phyloP scores from a whole-genome alignment of 2,113 vertebrate genomes.

The Globicephala melas region DNA sequence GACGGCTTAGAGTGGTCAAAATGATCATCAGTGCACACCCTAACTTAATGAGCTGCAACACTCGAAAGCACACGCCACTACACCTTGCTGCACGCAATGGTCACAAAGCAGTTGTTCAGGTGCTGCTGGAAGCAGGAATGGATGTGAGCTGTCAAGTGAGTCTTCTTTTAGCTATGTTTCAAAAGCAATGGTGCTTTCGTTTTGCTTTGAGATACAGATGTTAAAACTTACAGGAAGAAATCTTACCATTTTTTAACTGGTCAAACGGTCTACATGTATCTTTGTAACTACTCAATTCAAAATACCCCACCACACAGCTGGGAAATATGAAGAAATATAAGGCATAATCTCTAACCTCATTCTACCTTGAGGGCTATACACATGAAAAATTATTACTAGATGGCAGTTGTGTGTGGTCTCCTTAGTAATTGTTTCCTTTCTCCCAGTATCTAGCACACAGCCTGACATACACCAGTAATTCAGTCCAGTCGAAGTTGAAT shows the following conservation, averaged over 20 bases:
- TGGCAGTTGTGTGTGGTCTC: not conserved
- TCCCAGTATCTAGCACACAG: not conserved
- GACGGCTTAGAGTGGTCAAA: constrained; percentile 92
- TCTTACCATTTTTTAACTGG: not conserved
- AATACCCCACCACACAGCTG: not conserved
- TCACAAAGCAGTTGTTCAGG: constrained; percentile 91
- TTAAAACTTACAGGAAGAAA: not conserved
- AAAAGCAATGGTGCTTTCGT: not conserved
- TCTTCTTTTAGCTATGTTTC: not conserved
- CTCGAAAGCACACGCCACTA: constrained; percentile 92
- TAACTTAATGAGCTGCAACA: constrained; percentile 93
- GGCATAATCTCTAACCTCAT: not conserved
- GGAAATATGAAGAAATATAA: not conserved
- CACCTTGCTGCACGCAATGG: constrained; percentile 98
- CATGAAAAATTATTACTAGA: not conserved
- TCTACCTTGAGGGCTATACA: not conserved
- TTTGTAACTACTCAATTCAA: not conserved
- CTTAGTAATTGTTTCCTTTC: not conserved
- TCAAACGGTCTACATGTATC: not conserved
- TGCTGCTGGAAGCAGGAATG: constrained; percentile 94
- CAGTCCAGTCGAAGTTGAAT: not conserved
- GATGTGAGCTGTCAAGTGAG: constrained; percentile 95
- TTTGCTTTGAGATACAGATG: not conserved
- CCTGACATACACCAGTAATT: not conserved
- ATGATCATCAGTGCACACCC: constrained; percentile 95